A percentile compares a stretch with the other conserved stretches of the same genome.
Conservation (phyloP, 2,113 vertebrate species). For the Pseudorhombus dupliciocellatus region DNA sequence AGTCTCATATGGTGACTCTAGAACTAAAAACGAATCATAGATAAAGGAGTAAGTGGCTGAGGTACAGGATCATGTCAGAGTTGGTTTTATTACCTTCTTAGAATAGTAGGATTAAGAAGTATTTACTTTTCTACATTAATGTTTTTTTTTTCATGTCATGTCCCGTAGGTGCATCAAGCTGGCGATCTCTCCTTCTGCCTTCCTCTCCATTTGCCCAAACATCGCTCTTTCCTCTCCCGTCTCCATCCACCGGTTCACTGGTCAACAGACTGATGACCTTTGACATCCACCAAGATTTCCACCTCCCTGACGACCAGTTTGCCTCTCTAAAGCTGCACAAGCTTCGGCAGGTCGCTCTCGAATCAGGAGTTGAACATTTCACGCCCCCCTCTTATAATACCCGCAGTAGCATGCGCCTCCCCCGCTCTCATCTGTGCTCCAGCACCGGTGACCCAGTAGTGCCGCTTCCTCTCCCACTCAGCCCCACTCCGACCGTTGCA, state of each 20-base stretch:
- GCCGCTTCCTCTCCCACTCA: conserved; percentile 14
- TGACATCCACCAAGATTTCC: conserved; percentile 64
- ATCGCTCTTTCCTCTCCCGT: conserved; percentile 7
- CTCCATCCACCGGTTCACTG: not conserved
- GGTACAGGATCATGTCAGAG: too few relatives aligned
- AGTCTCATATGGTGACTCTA: conserved; percentile 9
- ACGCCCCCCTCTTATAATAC: conserved; percentile 32
- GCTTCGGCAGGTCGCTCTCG: conserved; percentile 44
- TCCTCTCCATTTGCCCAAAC: conserved; percentile 16
- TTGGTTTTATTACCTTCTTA: too few relatives aligned
- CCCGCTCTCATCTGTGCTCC: not conserved
- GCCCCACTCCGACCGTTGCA: conserved; percentile 21
- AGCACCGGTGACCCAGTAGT: not conserved
- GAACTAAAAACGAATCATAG: too few relatives aligned
- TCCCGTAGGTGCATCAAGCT: conserved; percentile 24
- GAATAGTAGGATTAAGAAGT: too few relatives aligned
- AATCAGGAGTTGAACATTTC: conserved; percentile 42
- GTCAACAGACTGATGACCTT: conserved; percentile 22
- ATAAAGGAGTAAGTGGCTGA: too few relatives aligned
- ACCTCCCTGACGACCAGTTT: conserved; percentile 75
- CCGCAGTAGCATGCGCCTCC: conserved; percentile 2
- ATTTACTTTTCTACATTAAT: not conserved
- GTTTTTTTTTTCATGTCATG: not conserved
- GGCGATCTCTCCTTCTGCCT: conserved; percentile 47
- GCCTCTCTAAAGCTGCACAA: conserved; percentile 72